phyloP scores from a whole-genome alignment of 2,888 invertebrate genomes.

The Leucania comma region DNA sequence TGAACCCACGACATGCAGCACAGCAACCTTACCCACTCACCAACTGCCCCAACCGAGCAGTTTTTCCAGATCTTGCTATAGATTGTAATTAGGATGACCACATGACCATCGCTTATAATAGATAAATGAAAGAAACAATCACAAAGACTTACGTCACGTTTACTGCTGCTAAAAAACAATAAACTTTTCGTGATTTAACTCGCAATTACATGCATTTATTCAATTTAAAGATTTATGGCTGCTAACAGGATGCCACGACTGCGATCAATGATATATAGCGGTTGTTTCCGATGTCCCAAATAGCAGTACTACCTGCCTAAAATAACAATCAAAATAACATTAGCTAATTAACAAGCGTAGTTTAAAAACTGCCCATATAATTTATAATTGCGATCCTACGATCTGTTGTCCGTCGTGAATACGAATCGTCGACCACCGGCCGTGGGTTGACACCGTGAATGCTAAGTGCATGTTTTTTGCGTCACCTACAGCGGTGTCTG shows the following conservation, averaged over 20 bases:
- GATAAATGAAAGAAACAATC: neutral
- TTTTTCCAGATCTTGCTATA: neutral
- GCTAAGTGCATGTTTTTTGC: slow-evolving; percentile 71
- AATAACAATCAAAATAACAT: slow-evolving; percentile 55
- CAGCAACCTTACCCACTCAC: no score
- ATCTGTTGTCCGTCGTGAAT: slow-evolving; percentile 52
- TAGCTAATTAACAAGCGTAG: slow-evolving; percentile 64
- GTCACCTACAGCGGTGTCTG: slow-evolving; percentile 71
- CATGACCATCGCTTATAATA: no score
- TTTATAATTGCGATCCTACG: slow-evolving; percentile 68
- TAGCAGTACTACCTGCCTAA: slow-evolving; percentile 40
- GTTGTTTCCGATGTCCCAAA: slow-evolving; percentile 50
- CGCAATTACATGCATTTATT: neutral
- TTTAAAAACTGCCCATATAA: slow-evolving; percentile 63
- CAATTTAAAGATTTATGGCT: slow-evolving; percentile 15
- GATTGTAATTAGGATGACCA: neutral
- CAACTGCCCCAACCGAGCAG: no score
- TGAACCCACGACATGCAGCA: no score
- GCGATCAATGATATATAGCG: slow-evolving; percentile 35
- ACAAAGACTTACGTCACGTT: neutral
- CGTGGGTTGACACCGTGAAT: slow-evolving; percentile 56
- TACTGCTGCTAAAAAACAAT: neutral
- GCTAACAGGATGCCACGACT: slow-evolving; percentile 31
- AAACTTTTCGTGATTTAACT: neutral
- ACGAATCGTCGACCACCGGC: slow-evolving; percentile 72